Evolutionary conservation across 1,140 invertebrate genomes (phyloP), one percentile per base, ranked within the genome.

Genomic region (Gyrodactylus salaris): DNA sequence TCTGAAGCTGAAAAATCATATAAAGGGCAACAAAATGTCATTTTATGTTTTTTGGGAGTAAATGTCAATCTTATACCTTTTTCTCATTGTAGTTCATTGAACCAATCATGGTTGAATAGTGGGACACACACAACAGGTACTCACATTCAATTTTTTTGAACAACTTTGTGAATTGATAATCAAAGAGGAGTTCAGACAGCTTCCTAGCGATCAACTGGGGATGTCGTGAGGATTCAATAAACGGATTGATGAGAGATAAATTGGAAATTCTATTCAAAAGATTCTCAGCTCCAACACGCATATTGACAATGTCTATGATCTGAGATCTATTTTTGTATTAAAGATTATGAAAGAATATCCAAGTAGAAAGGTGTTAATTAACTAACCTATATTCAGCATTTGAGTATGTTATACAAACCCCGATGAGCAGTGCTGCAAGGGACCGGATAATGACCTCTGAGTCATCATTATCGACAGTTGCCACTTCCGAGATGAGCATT

Each of bases 131-230:
- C 25, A 23, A 26, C 0, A 26, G 19, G 2, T 22, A 78, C 79
- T 78, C 77, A 82, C 82, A 80, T 79, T 84, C 83, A 74, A 82
- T 75, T 34, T 74, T 75, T 76, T 83, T 83, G 76, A 82, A 89
- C 19, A 94, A 80, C 77, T 86, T 86, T 77, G 89, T 93, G 82
- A 96, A 99, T 80, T 95, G 89, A 80, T 90, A 90, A 80, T 99
- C 94, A 72, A 97, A 84, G 25, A 94, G 82, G 22, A 96, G 83
- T 76, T 95, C 89, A 19, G 82, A 82, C 1, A 88, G 82, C 75
- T 86, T 78, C 78, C 86, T 87, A 20, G 85, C 86, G 27, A 85
- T 83, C 1, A 89, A 84, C 79, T 96, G 89, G 0, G 93, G 91
- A 78, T 90, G 89, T 81, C 96, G 95, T 0, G 88, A 85, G 26